Base-by-base conservation (phyloP, 2,113 vertebrate genomes). In the Brachypodius melanocephalos region DNA sequence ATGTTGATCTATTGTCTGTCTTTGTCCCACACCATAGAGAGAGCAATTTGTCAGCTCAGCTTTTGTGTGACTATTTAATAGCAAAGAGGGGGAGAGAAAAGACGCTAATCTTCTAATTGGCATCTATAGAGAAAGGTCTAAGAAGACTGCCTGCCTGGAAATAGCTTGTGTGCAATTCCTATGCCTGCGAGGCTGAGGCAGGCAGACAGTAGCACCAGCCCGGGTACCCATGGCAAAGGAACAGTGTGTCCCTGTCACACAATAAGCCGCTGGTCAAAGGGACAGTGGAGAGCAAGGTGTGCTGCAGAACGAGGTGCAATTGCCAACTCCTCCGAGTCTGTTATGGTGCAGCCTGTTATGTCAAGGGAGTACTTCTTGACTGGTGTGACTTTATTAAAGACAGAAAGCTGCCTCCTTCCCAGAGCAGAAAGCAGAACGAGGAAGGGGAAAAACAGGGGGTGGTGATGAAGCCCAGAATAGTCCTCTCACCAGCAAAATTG, bases 11-110 rank as follows among this genome's bases (percentile, higher is more conserved):
- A 98, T 98, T 98, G 98, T 98, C 98, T 98, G 97, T 98, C 97
- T 98, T 98, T 98, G 97, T 98, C 85, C 85, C 96, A 96, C 95
- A 96, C 95, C 96, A 95, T 85, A 96, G 97, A 98, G 97, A 97
- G 97, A 98, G 97, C 97, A 98, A 98, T 98, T 98, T 98, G 97
- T 98, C 98, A 98, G 98, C 97, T 97, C 96, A 91, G 97, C 97
- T 97, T 98, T 98, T 98, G 97, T 98, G 97, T 96, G 97, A 98
- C 98, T 98, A 97, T 98, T 98, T 98, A 98, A 98, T 98, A 98
- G 97, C 96, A 97, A 98, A 98, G 97, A 97, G 81, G 62, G 94
- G 85, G 96, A 97, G 96, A 98, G 90, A 97, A 98, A 98, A 98
- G 97, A 98, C 5, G 85, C 97, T 98, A 98, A 98, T 98, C 98